Conservation (phyloP, 2,113 vertebrate genomes). For the Gracilinanus agilis region DNA sequence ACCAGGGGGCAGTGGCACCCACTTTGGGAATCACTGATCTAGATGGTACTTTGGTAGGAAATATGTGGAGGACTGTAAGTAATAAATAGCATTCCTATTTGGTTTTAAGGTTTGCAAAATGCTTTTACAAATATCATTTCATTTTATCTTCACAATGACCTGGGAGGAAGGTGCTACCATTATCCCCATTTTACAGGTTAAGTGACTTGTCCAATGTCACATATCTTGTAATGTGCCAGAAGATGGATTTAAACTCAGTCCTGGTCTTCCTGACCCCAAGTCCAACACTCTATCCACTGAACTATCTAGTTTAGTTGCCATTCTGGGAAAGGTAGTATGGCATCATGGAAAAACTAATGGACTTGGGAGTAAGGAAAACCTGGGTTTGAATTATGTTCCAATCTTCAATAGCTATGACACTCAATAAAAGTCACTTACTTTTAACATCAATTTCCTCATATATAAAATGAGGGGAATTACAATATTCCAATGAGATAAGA, state of each 20-base stretch:
- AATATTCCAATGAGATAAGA: not conserved
- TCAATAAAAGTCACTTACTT: not conserved
- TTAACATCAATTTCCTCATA: not conserved
- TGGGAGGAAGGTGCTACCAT: not conserved
- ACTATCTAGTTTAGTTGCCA: not conserved
- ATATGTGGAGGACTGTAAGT: too few relatives aligned
- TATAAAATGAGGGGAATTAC: not conserved
- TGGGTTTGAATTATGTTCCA: not conserved
- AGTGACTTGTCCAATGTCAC: not conserved
- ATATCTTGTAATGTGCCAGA: not conserved
- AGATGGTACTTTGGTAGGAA: not conserved
- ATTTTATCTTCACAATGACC: not conserved
- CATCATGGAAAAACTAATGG: not conserved
- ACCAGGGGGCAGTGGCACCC: too few relatives aligned
- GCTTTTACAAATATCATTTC: not conserved
- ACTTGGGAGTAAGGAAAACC: not conserved
- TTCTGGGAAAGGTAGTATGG: not conserved
- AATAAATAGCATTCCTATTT: too few relatives aligned
- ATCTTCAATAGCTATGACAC: not conserved
- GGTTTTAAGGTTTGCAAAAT: too few relatives aligned
- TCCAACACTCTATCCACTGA: not conserved
- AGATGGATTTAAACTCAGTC: not conserved
- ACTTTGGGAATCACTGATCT: too few relatives aligned
- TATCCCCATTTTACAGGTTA: not conserved
- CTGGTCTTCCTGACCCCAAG: not conserved